Base-by-base conservation (phyloP, 2,888 invertebrate genomes). In the Dermolepida albohirtum region DNA sequence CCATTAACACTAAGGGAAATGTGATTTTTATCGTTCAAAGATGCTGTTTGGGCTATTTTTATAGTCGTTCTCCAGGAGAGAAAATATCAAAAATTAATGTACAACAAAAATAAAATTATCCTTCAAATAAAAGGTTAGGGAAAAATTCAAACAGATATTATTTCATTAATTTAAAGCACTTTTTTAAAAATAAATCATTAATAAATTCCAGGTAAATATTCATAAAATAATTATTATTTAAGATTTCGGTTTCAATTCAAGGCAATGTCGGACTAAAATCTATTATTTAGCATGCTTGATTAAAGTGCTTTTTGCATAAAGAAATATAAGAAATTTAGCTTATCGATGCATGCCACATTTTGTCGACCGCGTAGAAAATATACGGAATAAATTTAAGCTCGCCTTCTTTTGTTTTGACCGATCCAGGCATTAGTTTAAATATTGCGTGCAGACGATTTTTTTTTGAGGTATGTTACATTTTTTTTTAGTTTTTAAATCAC, bases 271-370 rank as follows among this genome's bases (percentile, higher is more conserved):
- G 14, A 14, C 16, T 16, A 62, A 62, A 52, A 29, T n/a, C 51
- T 34, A 52, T 52, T 62, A 16, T 55, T n/a, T 55, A 27, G 40
- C 41, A 52, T 52, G 34, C 34, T 62, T 14, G 29, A 47, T 62
- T 62, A 62, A 34, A 47, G 11, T 27, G 47, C 4, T 16, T 47
- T 34, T 17, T 34, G 34, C 47, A 49, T 34, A 39, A 39, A n/a
- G 34, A 34, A 62, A 62, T 22, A 57, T 54, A 62, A 47, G 29
- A 47, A 41, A 40, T n/a, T 47, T 34, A 11, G 11, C 47, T 62
- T 62, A 62, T 62, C 59, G 59, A 62, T 49, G 47, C 59, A 62
- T 62, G 47, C 59, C 34, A 62, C 16, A 54, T 54, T 54, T 54
- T 27, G 51, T 40, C 29, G 54, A 16, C 29, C 27, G 14, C 40